phyloP scores from a whole-genome alignment of 2,888 invertebrate genomes.

The Busseola fusca region DNA sequence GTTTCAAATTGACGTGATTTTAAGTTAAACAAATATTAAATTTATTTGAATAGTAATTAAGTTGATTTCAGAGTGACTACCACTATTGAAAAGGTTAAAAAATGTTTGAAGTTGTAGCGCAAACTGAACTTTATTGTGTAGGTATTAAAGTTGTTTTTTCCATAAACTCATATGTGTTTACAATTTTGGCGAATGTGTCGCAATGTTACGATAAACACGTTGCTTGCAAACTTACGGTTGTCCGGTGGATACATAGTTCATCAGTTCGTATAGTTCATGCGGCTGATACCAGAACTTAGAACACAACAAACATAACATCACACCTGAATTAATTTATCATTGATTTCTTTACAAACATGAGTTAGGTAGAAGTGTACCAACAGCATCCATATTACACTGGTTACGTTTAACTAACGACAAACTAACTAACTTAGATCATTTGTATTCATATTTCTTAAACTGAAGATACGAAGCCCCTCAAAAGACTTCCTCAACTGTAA shows the following conservation, averaged over 20 bases:
- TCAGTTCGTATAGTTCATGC: not conserved
- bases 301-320: not conserved
- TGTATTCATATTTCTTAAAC: not conserved
- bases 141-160: too few species aligned
- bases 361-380: not conserved
- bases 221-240: too few species aligned
- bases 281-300: not conserved
- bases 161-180: too few species aligned
- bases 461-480: not conserved
- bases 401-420: not conserved
- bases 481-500: slow-evolving; percentile 4
- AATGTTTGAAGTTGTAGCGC: too few species aligned
- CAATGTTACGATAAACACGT: not conserved
- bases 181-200: too few species aligned
- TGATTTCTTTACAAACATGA: not conserved
- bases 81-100: too few species aligned
- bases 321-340: not conserved
- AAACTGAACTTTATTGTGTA: too few species aligned
- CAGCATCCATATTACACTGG: not conserved
- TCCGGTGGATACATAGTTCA: not conserved
- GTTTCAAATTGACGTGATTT: too few species aligned
- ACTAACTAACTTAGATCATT: not conserved
- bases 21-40: too few species aligned
- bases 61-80: too few species aligned
- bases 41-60: too few species aligned